These are phyloP conservation scores for Cisticola juncidis DNA, from an alignment of 2,113 vertebrate genomes.

Conservation along the genomic window DNA sequence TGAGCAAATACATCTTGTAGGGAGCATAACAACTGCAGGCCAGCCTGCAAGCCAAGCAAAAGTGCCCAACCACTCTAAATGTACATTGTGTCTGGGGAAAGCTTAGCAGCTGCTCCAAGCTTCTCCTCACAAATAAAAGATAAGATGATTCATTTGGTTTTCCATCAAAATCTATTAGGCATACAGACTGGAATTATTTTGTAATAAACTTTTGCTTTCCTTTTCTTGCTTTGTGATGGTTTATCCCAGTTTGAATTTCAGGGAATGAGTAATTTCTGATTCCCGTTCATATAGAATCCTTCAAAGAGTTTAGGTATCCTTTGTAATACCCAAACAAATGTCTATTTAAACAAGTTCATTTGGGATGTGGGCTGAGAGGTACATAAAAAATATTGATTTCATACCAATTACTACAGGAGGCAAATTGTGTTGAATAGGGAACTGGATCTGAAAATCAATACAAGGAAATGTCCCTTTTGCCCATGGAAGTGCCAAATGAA, in stretches of 20 bases:
- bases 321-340: neutral
- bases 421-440: neutral
- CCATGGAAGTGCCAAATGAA: conserved; percentile 35
- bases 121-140: conserved; percentile 7
- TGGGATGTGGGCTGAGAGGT: conserved; percentile 20
- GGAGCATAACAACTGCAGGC: conserved; percentile 40
- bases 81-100: neutral
- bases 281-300: neutral
- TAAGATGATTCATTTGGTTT: neutral
- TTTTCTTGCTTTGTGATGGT: neutral
- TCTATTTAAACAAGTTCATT: conserved; percentile 1
- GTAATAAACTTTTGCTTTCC: neutral
- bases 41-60: neutral
- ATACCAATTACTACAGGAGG: conserved; percentile 4
- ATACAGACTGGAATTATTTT: neutral
- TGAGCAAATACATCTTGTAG: conserved; percentile 74
- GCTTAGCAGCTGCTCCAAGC: neutral
- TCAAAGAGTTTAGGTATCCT: neutral
- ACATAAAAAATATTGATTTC: conserved; percentile 63
- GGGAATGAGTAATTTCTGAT: neutral
- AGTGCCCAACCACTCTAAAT: neutral
- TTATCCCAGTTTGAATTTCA: neutral
- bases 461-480: conserved; percentile 25
- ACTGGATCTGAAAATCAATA: conserved; percentile 66
- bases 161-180: neutral